Conservation (phyloP, 2,888 invertebrate species). For the Allygus modestus region DNA sequence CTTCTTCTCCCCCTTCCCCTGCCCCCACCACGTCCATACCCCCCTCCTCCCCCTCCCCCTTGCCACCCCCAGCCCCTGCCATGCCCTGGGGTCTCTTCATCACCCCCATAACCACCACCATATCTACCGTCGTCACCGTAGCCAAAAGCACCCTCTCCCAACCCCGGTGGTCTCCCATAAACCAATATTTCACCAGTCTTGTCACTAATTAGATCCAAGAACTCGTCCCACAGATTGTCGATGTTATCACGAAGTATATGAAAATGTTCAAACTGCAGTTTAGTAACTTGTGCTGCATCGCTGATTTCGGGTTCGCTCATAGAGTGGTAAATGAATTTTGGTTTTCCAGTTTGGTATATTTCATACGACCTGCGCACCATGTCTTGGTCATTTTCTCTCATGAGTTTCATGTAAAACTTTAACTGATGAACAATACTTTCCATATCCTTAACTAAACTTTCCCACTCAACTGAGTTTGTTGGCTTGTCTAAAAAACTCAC, state of each 20-base stretch:
- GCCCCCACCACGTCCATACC: not conserved
- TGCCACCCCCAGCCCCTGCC: conserved; percentile 21
- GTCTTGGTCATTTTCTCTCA: conserved; percentile 32
- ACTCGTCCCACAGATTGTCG: conserved; percentile 44
- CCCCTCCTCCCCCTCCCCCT: not conserved
- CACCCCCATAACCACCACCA: conserved; percentile 12
- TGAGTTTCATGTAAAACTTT: conserved; percentile 6
- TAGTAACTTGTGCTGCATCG: conserved; percentile 14
- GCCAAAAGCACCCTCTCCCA: conserved; percentile 14
- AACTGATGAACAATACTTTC: conserved; percentile 6
- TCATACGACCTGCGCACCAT: conserved; percentile 19
- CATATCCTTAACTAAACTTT: conserved; percentile 9
- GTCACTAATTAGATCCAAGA: conserved; percentile 40
- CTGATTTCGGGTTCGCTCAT: conserved; percentile 44
- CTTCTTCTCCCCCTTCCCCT: conserved; percentile 44
- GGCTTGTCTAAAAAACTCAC: conserved; percentile 31
- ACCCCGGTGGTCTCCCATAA: conserved; percentile 27
- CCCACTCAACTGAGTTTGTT: conserved; percentile 12
- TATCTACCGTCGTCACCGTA: conserved; percentile 5
- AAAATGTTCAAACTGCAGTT: not conserved
- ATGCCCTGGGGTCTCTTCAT: conserved; percentile 4
- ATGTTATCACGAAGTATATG: conserved; percentile 30
- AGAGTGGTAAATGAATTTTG: conserved; percentile 40
- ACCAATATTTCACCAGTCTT: conserved; percentile 44
- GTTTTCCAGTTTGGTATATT: conserved; percentile 42